These are phyloP conservation scores for Platalea minor DNA, from an alignment of 2,797 vertebrate genomes.

Conservation along the genomic window DNA sequence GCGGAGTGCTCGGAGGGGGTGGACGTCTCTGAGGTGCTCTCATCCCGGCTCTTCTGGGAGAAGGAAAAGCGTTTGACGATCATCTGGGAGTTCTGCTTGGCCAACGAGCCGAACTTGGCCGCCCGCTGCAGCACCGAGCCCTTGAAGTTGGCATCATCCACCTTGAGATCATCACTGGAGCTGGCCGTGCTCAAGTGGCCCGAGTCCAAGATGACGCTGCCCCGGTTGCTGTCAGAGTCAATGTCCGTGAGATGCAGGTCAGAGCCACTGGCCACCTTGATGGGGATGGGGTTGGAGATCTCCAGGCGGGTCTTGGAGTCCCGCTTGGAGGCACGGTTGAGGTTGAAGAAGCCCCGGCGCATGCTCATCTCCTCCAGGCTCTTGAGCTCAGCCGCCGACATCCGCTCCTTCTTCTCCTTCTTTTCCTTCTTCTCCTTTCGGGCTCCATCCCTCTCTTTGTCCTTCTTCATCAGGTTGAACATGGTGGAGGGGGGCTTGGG, in stretches of 20 bases:
- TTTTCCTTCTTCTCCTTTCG: conserved; percentile 89
- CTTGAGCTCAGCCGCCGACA: conserved; percentile 92
- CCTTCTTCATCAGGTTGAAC: conserved; percentile 95
- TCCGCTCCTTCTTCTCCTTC: conserved; percentile 94
- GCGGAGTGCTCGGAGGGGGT: conserved; percentile 92
- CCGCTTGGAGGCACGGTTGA: conserved; percentile 90
- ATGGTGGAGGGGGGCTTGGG: conserved; percentile 70
- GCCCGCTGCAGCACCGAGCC: conserved; percentile 90
- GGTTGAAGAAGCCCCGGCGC: conserved; percentile 94
- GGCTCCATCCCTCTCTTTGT: conserved; percentile 87
- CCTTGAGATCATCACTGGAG: conserved; percentile 92
- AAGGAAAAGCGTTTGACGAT: conserved; percentile 98
- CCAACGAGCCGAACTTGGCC: conserved; percentile 89
- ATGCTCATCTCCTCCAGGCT: conserved; percentile 97
- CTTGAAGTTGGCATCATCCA: conserved; percentile 81
- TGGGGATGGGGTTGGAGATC: conserved; percentile 97
- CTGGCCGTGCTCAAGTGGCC: conserved; percentile 92
- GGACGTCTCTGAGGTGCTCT: conserved; percentile 90
- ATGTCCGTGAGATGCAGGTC: conserved; percentile 93
- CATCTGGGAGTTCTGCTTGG: conserved; percentile 94
- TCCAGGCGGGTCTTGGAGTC: conserved; percentile 90
- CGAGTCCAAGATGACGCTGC: conserved; percentile 86
- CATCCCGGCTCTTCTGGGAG: conserved; percentile 92
- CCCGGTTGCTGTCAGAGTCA: conserved; percentile 92
- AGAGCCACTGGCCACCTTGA: conserved; percentile 92